Evolutionary conservation across 2,797 vertebrate genomes (phyloP), one percentile per base, ranked within the genome.

Genomic region (Pseudomugil tenellus): DNA sequence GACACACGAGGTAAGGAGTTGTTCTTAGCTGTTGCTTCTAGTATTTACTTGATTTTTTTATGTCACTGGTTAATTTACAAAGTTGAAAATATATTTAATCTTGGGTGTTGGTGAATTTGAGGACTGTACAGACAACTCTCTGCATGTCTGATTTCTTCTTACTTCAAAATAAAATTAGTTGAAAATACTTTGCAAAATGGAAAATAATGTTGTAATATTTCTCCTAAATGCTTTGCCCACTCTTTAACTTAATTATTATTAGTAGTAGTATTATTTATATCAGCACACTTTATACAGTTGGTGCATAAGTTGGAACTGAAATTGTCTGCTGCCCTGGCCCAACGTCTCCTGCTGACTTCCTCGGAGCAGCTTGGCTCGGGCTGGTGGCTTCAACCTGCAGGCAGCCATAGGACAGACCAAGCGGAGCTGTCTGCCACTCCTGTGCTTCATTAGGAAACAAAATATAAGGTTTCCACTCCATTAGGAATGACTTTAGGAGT

Each of bases 401-500:
- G 87, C 90, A 91, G 90, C 86, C 89, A 83, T 69, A 90, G 89
- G 91, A 91, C 91, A 87, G 80, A 87, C 89, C 88, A 84, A 83
- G 87, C 83, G 82, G 79, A 89, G 90, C 93, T 95, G 96, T 90
- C 85, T 96, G 95, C 94, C 96, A 92, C 86, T 96, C 95, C 95
- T 95, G 96, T 97, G 96, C 97, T 98, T 98, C 97, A 98, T 98
- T 97, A 98, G 96, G 96, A 98, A 98, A 98, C 96, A 98, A 98
- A 98, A 99, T 98, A 98, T 97, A 97, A 98, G 95, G 96, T 98
- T 98, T 98, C 97, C 97, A 98, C 93, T 95, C 96, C 97, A 98
- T 98, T 99, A 98, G 96, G 95, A 95, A 97, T 98, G 97, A 98
- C 97, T 99, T 99, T 98, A 97, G 97, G 96, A 98, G 96, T 95